Percentiles rank a stretch among this genome's conserved stretches.
These are phyloP conservation scores for Macrophya annulata DNA, from an alignment of 2,888 invertebrate genomes.

Conservation along the genomic window DNA sequence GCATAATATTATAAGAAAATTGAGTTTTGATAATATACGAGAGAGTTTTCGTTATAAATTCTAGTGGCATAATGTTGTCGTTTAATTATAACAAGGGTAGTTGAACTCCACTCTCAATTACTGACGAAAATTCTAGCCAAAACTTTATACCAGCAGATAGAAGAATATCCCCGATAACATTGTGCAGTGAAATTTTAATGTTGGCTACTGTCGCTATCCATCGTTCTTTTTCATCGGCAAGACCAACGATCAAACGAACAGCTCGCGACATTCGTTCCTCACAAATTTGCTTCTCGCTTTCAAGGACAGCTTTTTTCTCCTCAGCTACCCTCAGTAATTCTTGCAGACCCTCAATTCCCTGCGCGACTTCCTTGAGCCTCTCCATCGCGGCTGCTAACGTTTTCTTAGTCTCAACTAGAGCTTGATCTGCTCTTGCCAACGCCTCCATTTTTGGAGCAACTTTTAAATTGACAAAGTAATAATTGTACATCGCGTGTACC, in stretches of 20 bases:
- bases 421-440: constrained; percentile 86
- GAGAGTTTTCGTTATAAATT: background rate
- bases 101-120: background rate
- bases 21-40: constrained; percentile 17
- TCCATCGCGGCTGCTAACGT: constrained; percentile 87
- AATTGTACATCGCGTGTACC: constrained; percentile 96
- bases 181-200: constrained; percentile 81
- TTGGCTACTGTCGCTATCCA: constrained; percentile 88
- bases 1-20: constrained; percentile 27
- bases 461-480: constrained; percentile 91
- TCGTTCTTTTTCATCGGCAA: constrained; percentile 86
- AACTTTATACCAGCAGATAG: constrained; percentile 82
- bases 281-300: constrained; percentile 89
- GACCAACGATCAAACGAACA: constrained; percentile 85
- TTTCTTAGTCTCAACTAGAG: constrained; percentile 86
- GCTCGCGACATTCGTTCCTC: constrained; percentile 90
- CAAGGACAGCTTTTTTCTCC: constrained; percentile 86
- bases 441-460: constrained; percentile 95
- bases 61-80: background rate
- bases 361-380: constrained; percentile 88
- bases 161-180: constrained; percentile 88
- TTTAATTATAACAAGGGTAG: background rate
- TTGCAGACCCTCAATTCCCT: constrained; percentile 89
- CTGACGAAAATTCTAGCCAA: background rate
- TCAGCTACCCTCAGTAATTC: constrained; percentile 88